Percentiles rank a stretch among this genome's conserved stretches.
These are phyloP conservation scores for Malacosoma neustria DNA, from an alignment of 2,888 invertebrate species.

Conservation along the genomic window DNA sequence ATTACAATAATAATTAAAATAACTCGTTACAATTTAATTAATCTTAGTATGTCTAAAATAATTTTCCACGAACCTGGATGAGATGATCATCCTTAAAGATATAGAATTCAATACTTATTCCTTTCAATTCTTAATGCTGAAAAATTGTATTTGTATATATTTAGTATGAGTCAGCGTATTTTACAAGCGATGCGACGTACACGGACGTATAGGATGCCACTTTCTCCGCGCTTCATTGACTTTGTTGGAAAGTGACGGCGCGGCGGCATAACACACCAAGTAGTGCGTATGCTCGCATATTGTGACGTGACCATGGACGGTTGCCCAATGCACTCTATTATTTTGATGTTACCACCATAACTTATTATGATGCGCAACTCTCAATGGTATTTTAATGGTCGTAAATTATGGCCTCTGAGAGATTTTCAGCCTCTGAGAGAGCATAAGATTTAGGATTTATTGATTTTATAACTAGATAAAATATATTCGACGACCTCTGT, in stretches of 20 bases:
- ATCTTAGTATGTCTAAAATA: no score
- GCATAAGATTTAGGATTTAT: no score
- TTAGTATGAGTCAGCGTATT: conserved; percentile 58
- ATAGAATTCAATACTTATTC: no score
- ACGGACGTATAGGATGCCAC: conserved; percentile 66
- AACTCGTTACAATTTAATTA: no score
- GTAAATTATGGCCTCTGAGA: background rate
- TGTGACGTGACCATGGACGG: conserved; percentile 23
- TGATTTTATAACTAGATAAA: no score
- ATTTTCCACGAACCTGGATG: no score
- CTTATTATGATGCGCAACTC: conserved; percentile 2
- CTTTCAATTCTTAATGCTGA: no score
- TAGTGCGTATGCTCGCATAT: conserved; percentile 24
- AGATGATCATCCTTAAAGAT: no score
- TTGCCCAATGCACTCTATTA: conserved; percentile 21
- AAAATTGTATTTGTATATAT: background rate
- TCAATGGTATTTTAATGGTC: background rate
- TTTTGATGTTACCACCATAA: conserved; percentile 19
- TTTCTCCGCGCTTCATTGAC: conserved; percentile 72
- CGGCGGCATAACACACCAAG: conserved; percentile 44
- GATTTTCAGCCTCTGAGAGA: no score
- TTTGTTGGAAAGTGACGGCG: conserved; percentile 67
- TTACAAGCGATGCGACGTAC: conserved; percentile 43
- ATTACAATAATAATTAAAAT: no score
- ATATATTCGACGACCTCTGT: no score